These are phyloP conservation scores for Hofmannophila pseudospretella DNA, from an alignment of 2,888 invertebrate genomes.

Conservation along the genomic window DNA sequence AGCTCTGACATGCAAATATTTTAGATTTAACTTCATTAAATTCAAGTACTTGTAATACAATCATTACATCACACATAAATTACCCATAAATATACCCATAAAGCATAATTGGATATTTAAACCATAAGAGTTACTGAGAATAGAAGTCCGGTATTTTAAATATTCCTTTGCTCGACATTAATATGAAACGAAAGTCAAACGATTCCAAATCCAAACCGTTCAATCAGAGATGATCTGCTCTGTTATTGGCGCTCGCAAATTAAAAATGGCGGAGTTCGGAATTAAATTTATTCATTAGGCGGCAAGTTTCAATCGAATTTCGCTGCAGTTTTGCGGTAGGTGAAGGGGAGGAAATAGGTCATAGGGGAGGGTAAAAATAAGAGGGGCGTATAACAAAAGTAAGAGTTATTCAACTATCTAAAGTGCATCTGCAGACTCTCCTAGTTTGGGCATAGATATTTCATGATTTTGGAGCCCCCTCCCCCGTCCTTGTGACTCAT, in stretches of 20 bases:
- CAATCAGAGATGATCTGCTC: conserved; percentile 3
- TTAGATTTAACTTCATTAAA: too few relatives aligned
- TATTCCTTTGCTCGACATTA: background rate
- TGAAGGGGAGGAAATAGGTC: conserved; percentile 8
- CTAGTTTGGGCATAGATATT: too few relatives aligned
- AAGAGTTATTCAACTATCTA: conserved; percentile 12
- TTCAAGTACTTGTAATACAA: too few relatives aligned
- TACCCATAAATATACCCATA: too few relatives aligned
- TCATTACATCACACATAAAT: too few relatives aligned
- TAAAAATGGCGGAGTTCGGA: conserved; percentile 11
- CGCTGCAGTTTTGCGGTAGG: conserved; percentile 4
- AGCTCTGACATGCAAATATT: too few relatives aligned
- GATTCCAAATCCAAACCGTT: conserved; percentile 1
- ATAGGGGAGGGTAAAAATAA: conserved; percentile 11
- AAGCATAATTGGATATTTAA: too few relatives aligned
- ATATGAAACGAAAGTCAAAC: background rate
- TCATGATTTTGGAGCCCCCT: too few relatives aligned
- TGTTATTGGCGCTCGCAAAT: conserved; percentile 10
- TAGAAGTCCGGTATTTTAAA: too few relatives aligned
- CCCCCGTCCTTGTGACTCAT: too few relatives aligned
- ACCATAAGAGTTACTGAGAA: too few relatives aligned
- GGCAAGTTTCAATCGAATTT: conserved; percentile 3
- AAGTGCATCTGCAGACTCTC: too few relatives aligned
- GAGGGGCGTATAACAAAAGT: conserved; percentile 13
- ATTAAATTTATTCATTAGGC: conserved; percentile 15